These are phyloP conservation scores for Bufo gargarizans DNA, from an alignment of 2,113 vertebrate species.

Conservation along the genomic window DNA sequence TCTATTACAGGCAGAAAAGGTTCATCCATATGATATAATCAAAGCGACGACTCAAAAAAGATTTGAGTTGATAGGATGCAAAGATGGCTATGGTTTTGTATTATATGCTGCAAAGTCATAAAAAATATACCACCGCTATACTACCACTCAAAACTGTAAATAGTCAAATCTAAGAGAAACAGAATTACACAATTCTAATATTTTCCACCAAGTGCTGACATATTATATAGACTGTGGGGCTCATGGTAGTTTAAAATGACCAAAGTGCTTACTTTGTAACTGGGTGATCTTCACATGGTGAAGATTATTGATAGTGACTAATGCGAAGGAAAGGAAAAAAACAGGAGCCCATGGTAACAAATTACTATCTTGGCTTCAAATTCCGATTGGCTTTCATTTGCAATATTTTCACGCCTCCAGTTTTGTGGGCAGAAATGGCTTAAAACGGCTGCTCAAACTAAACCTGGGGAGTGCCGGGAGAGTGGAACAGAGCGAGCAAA, in stretches of 20 bases:
- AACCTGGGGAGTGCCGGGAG: no score
- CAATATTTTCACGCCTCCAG: background rate
- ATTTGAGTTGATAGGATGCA: background rate
- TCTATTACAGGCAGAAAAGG: background rate
- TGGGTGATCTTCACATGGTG: background rate
- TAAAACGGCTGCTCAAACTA: background rate
- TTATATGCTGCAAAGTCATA: background rate
- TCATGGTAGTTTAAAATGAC: background rate
- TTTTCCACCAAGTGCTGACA: background rate
- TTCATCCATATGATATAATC: conserved; percentile 5
- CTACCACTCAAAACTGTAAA: background rate
- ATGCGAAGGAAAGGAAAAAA: background rate
- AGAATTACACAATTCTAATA: background rate
- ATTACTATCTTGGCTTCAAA: background rate
- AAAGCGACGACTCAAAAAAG: background rate
- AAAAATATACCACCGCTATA: background rate
- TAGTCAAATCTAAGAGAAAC: background rate
- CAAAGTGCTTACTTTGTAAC: background rate
- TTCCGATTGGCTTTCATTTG: background rate
- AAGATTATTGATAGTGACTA: background rate
- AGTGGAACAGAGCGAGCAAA: no score
- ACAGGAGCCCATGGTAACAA: background rate
- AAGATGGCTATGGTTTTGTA: background rate
- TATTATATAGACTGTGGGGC: background rate
- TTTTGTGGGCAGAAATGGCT: background rate